These are phyloP conservation scores for Apodemus speciosus DNA, from an alignment of 2,113 vertebrate species.

Conservation along the genomic window DNA sequence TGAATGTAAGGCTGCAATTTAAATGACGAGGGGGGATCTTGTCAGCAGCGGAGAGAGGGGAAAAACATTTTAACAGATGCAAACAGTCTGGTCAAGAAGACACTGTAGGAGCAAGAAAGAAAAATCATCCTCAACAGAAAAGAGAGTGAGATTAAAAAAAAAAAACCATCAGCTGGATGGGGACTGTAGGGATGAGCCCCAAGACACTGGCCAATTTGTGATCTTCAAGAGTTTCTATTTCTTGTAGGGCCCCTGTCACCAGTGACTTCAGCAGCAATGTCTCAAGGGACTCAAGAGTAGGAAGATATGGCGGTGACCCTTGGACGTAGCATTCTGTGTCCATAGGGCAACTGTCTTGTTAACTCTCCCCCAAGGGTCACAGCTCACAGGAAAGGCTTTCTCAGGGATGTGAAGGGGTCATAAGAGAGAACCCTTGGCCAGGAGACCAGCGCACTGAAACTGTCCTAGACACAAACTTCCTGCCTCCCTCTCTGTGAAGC, in stretches of 20 bases:
- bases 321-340: background rate
- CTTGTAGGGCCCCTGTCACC: background rate
- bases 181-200: background rate
- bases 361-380: background rate
- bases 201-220: background rate
- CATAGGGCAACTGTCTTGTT: background rate
- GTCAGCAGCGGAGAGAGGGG: background rate
- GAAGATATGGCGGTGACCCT: background rate
- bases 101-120: background rate
- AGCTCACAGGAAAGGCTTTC: background rate
- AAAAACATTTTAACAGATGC: background rate
- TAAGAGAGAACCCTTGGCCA: background rate
- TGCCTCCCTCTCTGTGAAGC: background rate
- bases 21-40: constrained; percentile 28
- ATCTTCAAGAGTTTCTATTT: background rate
- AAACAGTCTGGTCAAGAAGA: constrained; percentile 38
- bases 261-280: background rate
- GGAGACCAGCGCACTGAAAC: too few species aligned
- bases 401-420: background rate
- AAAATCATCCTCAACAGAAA: background rate
- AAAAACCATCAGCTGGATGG: background rate
- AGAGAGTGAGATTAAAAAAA: background rate
- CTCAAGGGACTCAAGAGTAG: background rate
- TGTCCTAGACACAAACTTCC: background rate
- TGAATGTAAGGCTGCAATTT: constrained; percentile 19